Evolutionary conservation across 2,113 vertebrate genomes (phyloP).

Genomic region (Dendrocopos noguchii): DNA sequence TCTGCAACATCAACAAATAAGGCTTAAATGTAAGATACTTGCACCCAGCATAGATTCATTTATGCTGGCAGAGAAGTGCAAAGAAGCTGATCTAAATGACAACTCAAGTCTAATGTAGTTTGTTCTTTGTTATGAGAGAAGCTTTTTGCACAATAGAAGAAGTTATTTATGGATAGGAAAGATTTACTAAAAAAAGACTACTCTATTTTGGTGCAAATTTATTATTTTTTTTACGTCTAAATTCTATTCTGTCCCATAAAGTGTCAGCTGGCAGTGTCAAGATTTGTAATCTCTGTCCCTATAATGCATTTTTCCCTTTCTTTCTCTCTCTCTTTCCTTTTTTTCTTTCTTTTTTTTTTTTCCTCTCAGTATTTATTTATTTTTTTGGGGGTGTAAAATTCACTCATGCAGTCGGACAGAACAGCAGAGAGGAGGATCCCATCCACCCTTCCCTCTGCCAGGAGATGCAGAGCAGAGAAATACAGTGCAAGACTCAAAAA

Average conservation of each 20-base stretch:
- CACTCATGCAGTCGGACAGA: neutral
- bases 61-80: neutral
- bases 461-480: neutral
- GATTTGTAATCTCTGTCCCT: constrained; percentile 64
- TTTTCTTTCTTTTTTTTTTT: neutral
- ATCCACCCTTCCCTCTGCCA: neutral
- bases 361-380: neutral
- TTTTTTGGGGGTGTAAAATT: neutral
- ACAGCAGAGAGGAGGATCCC: neutral
- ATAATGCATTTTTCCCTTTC: constrained; percentile 62
- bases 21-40: neutral
- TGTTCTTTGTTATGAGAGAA: neutral
- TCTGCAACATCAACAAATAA: neutral
- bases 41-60: neutral
- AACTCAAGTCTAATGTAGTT: neutral
- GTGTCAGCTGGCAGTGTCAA: constrained; percentile 65
- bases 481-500: neutral
- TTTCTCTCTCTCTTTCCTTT: neutral
- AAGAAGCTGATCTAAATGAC: constrained; percentile 37
- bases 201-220: constrained; percentile 59
- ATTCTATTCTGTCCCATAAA: constrained; percentile 65
- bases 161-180: constrained; percentile 25
- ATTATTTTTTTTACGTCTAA: constrained; percentile 67
- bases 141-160: neutral
- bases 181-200: constrained; percentile 25